Evolutionary conservation across 2,888 invertebrate genomes (phyloP).

Genomic region (Elmis aenea): DNA sequence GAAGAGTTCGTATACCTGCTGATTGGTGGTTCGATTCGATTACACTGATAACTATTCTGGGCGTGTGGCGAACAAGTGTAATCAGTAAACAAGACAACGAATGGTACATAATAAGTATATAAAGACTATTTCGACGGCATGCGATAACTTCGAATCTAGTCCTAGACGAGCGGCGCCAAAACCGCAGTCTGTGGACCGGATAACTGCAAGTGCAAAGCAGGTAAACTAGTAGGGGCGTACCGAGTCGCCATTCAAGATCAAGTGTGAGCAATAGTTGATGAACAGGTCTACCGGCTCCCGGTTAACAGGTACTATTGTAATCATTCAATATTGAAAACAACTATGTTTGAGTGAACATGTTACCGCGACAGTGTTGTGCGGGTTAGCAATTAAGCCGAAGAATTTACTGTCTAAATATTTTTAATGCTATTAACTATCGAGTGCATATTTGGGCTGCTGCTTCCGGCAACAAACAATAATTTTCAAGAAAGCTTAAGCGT

Average conservation of each 20-base stretch:
- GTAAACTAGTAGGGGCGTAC: conserved; percentile 42
- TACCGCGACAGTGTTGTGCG: conserved; percentile 12
- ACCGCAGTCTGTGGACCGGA: conserved; percentile 18
- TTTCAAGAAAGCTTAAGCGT: no score
- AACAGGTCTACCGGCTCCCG: conserved; percentile 45
- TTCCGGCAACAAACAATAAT: no score
- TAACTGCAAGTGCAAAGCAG: conserved; percentile 30
- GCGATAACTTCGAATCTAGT: no score
- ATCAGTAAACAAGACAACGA: conserved; percentile 5
- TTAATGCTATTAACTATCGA: not conserved
- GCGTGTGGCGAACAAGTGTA: conserved; percentile 19
- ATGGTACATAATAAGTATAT: conserved; percentile 1
- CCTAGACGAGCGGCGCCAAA: conserved; percentile 31
- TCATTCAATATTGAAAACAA: conserved; percentile 44
- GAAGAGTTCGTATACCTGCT: conserved; percentile 21
- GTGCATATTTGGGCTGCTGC: not conserved
- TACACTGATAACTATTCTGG: conserved; percentile 28
- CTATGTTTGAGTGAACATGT: conserved; percentile 34
- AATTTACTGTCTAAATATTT: no score
- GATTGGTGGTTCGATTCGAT: conserved; percentile 29
- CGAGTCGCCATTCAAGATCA: conserved; percentile 45
- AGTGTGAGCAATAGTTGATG: conserved; percentile 45
- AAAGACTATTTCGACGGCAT: conserved; percentile 1
- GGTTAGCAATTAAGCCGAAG: conserved; percentile 4
- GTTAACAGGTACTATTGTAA: conserved; percentile 48